A percentile compares a stretch with the other conserved stretches of the same genome.
Conservation (phyloP, 1,140 invertebrate species). For the Brachionus koreanus region DNA sequence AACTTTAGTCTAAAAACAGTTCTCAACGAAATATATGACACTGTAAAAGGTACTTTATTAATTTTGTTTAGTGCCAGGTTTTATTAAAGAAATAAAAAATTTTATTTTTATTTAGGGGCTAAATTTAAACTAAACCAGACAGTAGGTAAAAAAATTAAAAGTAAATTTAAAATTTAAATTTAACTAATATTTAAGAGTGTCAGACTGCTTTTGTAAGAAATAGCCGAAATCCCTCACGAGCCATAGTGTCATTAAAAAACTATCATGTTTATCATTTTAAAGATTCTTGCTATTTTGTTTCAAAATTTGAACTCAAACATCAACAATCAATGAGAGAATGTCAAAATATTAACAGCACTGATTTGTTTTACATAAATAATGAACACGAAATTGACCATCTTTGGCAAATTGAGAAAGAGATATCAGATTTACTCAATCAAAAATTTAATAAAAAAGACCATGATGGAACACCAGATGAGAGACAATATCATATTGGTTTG, state of each 20-base stretch:
- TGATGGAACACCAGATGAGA: background rate
- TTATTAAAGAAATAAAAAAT: background rate
- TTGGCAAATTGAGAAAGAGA: background rate
- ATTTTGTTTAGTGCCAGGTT: too few species aligned
- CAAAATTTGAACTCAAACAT: background rate
- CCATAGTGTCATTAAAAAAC: background rate
- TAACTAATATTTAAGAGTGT: background rate
- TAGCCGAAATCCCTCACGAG: background rate
- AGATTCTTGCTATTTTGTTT: conserved; percentile 10
- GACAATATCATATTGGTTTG: background rate
- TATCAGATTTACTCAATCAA: background rate
- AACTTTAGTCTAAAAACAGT: background rate
- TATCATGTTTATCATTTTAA: background rate
- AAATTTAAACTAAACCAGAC: background rate
- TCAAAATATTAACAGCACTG: background rate
- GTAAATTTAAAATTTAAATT: background rate
- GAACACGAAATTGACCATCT: background rate
- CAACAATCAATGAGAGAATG: background rate
- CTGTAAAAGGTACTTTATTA: background rate
- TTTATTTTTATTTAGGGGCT: background rate
- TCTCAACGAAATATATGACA: background rate
- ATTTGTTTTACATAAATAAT: background rate
- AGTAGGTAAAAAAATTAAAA: background rate
- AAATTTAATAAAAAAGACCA: background rate
- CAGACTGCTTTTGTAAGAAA: background rate